Evolutionary conservation across 1,140 invertebrate genomes (phyloP).

Genomic region (Drosophila nigrodunni): DNA sequence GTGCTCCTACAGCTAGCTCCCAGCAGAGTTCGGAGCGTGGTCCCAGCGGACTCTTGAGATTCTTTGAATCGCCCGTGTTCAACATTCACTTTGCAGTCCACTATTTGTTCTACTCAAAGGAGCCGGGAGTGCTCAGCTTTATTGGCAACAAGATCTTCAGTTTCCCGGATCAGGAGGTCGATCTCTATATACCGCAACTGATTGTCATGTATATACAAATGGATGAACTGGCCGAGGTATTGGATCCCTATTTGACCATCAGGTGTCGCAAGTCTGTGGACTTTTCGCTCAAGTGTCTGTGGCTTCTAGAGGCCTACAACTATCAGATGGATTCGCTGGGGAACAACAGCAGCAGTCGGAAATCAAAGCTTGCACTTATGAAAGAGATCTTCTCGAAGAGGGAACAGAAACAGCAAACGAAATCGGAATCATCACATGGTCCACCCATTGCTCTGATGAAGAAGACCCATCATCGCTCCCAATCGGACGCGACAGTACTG

Average conservation of each 20-base stretch:
- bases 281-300: conserved; percentile 97
- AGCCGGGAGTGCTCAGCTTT: conserved; percentile 98
- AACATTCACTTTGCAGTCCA: conserved; percentile 99
- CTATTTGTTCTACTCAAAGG: conserved; percentile 99
- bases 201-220: conserved; percentile 99
- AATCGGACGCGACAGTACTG: conserved; percentile 93
- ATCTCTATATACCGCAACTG: conserved; percentile 99
- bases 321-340: conserved; percentile 75
- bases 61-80: conserved; percentile 98
- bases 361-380: conserved; percentile 85
- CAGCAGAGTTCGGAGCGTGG: conserved; percentile 75
- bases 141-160: conserved; percentile 98
- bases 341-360: conserved; percentile 56
- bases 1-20: conserved; percentile 30
- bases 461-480: conserved; percentile 89
- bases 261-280: conserved; percentile 97
- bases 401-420: conserved; percentile 67
- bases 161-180: conserved; percentile 95
- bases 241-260: conserved; percentile 97
- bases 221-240: conserved; percentile 96
- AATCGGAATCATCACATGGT: conserved; percentile 20
- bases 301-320: conserved; percentile 96
- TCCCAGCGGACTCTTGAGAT: conserved; percentile 89
- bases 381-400: conserved; percentile 82
- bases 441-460: conserved; percentile 63